Percentiles rank a stretch among this genome's conserved stretches.
phyloP scores from a whole-genome alignment of 2,797 vertebrate species.

The Rhincodon typus region DNA sequence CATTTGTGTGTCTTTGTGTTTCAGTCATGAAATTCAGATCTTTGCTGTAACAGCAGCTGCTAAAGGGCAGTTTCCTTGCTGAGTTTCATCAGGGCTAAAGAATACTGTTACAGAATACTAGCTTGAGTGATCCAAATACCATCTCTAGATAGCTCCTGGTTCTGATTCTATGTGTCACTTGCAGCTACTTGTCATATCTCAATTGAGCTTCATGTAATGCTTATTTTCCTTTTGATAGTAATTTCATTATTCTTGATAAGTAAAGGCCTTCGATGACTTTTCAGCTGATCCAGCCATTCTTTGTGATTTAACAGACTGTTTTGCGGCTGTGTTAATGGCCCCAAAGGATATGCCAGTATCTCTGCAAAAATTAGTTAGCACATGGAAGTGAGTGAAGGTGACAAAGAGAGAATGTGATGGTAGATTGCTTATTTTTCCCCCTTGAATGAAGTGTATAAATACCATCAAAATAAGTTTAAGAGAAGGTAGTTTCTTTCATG shows the following conservation, averaged over 20 bases:
- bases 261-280: background rate
- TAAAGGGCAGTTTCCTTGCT: background rate
- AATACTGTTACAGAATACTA: background rate
- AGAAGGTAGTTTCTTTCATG: no score
- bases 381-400: background rate
- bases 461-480: no score
- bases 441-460: no score
- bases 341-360: background rate
- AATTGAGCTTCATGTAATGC: background rate
- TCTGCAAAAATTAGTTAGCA: background rate
- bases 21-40: background rate
- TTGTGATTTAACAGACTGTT: background rate
- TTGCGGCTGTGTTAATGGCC: background rate
- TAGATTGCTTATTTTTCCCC: background rate
- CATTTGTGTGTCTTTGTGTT: background rate
- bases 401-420: background rate
- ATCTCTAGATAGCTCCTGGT: background rate
- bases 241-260: background rate
- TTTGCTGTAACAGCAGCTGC: background rate
- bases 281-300: background rate
- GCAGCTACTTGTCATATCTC: background rate
- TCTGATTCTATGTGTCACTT: background rate
- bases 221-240: background rate
- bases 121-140: background rate
- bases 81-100: background rate